Base-by-base conservation (phyloP, 2,888 invertebrate genomes). In the Patella pellucida region DNA sequence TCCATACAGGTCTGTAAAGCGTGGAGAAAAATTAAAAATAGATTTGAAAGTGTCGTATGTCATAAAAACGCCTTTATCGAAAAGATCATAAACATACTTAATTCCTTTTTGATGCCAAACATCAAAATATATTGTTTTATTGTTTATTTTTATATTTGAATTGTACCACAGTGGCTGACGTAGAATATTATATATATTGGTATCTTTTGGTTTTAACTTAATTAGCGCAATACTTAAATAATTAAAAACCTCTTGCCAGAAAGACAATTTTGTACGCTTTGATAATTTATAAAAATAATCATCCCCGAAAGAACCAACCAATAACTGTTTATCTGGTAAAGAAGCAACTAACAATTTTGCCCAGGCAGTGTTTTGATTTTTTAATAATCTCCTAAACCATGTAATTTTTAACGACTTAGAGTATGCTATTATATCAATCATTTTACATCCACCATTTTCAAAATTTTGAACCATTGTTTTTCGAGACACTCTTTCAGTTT, bases 81-180 rank as follows among this genome's bases (percentile, higher is more conserved):
- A 62, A 16, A 62, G 62, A 62, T 62, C 62, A 19, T 19, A 62
- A 62, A 62, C 62, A 62, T 62, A 62, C 12, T 23, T n/a, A 19
- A 62, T 62, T 11, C 62, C 62, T 62, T 62, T 62, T 9, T 62
- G n/a, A 62, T 62, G n/a, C 62, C 62, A 62, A 19, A 19, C 62
- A 19, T 62, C 23, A 19, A 62, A 62, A 62, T 19, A 62, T n/a
- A 62, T 9, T 62, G 62, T n/a, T 62, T 62, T 62, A 23, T 62
- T n/a, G 23, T 62, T 23, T n/a, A 62, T 62, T 62, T n/a, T 62
- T n/a, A 62, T 62, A 62, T 62, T 62, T 16, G 62, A 62, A 62
- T 62, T 62, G 23, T 62, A 62, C 62, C 62, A 62, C 23, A 62
- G 1, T n/a, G 62, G 62, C 2, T 62, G 19, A 19, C 11, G 4